phyloP scores from a whole-genome alignment of 2,797 vertebrate species.

The Thalassophryne amazonica region DNA sequence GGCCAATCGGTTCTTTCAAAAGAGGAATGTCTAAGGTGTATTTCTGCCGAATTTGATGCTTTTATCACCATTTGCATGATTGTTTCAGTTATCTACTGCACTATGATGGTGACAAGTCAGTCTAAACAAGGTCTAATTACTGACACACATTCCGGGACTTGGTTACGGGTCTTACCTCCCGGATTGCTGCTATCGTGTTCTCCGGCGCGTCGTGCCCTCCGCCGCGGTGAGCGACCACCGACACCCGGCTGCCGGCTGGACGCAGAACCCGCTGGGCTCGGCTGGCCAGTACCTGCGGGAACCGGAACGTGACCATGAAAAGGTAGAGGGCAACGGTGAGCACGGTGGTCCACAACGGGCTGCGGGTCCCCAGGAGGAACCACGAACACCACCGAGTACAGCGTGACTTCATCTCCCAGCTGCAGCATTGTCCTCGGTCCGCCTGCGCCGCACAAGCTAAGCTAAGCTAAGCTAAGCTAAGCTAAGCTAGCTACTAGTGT shows the following conservation, averaged over 20 bases:
- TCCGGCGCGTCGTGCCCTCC: constrained; percentile 90
- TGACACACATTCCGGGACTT: too few relatives aligned
- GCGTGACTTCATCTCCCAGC: constrained; percentile 73
- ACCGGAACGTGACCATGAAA: constrained; percentile 80
- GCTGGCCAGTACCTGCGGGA: constrained; percentile 75
- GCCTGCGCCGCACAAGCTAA: too few relatives aligned
- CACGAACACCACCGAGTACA: constrained; percentile 74
- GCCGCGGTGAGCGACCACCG: constrained; percentile 86
- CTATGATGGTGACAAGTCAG: too few relatives aligned
- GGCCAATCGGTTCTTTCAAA: too few relatives aligned
- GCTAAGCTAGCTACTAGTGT: neutral
- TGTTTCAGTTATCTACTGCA: too few relatives aligned
- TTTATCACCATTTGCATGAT: too few relatives aligned
- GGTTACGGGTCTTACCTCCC: constrained; percentile 73
- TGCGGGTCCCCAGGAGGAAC: constrained; percentile 75
- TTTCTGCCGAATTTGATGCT: too few relatives aligned
- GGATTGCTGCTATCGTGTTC: constrained; percentile 89
- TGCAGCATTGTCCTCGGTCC: constrained; percentile 76
- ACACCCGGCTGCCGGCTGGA: constrained; percentile 60
- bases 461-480: too few relatives aligned
- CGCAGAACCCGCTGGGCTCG: constrained; percentile 80
- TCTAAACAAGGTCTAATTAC: too few relatives aligned
- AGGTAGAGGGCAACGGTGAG: constrained; percentile 79
- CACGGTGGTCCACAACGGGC: constrained; percentile 72
- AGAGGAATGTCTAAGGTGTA: too few relatives aligned